Evolutionary conservation across 35 echinoderm and acorn worm genomes (phyloP), one percentile per base, ranked within the genome.

Genomic region (Apostichopus californicus): DNA sequence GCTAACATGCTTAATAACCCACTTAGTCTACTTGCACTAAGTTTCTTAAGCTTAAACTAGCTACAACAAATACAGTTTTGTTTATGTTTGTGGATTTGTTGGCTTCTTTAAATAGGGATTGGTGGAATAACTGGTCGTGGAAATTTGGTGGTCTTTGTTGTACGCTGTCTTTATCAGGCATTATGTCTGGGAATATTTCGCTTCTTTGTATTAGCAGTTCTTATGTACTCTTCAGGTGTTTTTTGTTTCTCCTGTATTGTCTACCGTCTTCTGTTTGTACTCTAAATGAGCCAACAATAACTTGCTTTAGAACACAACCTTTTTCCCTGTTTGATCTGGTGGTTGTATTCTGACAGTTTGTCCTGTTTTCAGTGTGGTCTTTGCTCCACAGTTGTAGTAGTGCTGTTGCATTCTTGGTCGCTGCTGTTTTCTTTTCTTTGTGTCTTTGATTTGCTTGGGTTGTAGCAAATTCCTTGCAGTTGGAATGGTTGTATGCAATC

Each of bases 281-380:
- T 12, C 52, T 58, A 81, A 82, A 94, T 56, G 93, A 91, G 25
- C 90, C 14, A 87, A 91, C 81, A 78, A 65, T 78, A 46, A 94
- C 88, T 72, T 86, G 26, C 54, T 78, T 64, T 60, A 94, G 55
- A 60, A 94, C 88, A 10, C 63, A 63, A 26, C 58, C 93, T 75
- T 83, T 83, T 52, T 83, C 55, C 89, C 93, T 53, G 28, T 46
- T 34, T 61, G 77, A 26, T 94, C 79, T 56, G 23, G 25, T 57
- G 91, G 87, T 68, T 94, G 93, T 56, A 94, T 80, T 20, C 92
- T 90, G 22, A 96, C 92, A 15, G 58, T 81, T 22, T 96, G 80
- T 80, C 95, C 83, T 5, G 70, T 13, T 60, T 87, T 77, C 46
- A 94, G 77, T 65, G 72, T 66, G 66, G 46, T 23, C 11, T 90